phyloP scores from a whole-genome alignment of 2,113 vertebrate genomes.

The Salminus brasiliensis region DNA sequence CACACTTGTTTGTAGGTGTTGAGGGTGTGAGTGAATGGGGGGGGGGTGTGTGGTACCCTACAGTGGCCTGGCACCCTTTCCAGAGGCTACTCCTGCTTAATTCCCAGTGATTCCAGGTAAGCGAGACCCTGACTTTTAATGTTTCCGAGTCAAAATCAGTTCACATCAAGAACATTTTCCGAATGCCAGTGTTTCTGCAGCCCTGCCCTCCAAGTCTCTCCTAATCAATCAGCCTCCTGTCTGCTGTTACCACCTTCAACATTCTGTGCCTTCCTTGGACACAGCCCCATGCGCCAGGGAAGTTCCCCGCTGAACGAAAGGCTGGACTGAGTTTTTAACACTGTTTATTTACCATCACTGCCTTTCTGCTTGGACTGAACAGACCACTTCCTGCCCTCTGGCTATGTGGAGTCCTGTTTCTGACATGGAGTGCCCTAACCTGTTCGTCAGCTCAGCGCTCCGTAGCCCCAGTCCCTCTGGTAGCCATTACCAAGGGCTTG shows the following conservation, averaged over 20 bases:
- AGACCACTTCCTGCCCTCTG: conserved; percentile 48
- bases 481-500: conserved; percentile 36
- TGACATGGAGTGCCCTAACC: conserved; percentile 26
- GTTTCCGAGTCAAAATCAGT: no score
- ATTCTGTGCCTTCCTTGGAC: not conserved
- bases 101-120: no score
- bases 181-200: not conserved
- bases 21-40: no score
- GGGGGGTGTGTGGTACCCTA: no score
- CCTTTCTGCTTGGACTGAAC: conserved; percentile 32
- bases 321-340: conserved; percentile 30
- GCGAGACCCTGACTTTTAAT: no score
- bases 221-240: not conserved
- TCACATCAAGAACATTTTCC: not conserved
- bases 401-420: conserved; percentile 35
- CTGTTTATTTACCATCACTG: conserved; percentile 46
- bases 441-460: conserved; percentile 17
- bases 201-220: not conserved
- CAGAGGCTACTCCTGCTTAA: no score
- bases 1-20: no score
- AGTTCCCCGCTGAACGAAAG: not conserved
- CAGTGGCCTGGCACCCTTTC: no score
- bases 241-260: not conserved
- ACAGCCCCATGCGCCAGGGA: not conserved
- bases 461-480: conserved; percentile 10